phyloP scores from a whole-genome alignment of 2,113 vertebrate species.

The Mellivora capensis region DNA sequence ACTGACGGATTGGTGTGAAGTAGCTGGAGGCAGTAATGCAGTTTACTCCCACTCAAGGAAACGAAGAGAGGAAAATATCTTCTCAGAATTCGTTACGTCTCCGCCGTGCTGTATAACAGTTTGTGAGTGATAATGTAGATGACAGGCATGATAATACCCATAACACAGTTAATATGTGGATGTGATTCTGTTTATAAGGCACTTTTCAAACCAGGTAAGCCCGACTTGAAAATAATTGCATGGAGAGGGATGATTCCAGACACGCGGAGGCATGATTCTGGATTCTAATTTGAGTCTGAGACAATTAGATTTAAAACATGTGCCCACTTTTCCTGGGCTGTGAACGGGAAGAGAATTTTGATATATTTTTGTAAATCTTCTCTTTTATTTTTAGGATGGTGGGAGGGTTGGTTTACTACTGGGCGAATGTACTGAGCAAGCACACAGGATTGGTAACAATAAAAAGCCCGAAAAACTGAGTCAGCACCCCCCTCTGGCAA shows the following conservation, averaged over 20 bases:
- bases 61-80: background rate
- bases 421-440: slow-evolving; percentile 33
- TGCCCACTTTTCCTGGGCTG: slow-evolving; percentile 4
- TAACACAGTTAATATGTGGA: slow-evolving; percentile 16
- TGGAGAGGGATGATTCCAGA: slow-evolving; percentile 11
- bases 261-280: slow-evolving; percentile 39
- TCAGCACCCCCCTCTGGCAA: slow-evolving; percentile 26
- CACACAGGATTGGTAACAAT: background rate
- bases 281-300: slow-evolving; percentile 48
- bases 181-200: slow-evolving; percentile 44
- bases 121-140: background rate
- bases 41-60: background rate
- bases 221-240: slow-evolving; percentile 46
- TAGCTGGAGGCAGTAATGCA: background rate
- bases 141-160: background rate
- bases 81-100: slow-evolving; percentile 21
- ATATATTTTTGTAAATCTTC: slow-evolving; percentile 37
- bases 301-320: slow-evolving; percentile 31
- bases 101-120: background rate
- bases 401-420: background rate
- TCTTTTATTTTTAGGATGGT: slow-evolving; percentile 59
- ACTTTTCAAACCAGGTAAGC: slow-evolving; percentile 53
- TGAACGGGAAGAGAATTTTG: background rate
- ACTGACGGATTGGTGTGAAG: background rate
- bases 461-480: slow-evolving; percentile 48